phyloP scores from a whole-genome alignment of 2,888 invertebrate species.

The Tipula unca region DNA sequence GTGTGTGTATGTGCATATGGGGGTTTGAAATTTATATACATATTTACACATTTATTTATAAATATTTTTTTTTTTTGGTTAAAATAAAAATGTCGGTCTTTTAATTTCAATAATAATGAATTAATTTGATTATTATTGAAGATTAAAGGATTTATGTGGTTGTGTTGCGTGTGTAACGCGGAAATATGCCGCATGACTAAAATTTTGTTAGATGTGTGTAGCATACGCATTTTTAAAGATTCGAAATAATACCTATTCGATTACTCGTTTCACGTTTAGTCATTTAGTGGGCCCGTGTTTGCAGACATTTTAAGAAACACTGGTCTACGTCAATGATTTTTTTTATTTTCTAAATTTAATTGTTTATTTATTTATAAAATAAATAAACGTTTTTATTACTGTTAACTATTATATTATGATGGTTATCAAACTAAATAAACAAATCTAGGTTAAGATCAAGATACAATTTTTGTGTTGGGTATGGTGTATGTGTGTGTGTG shows the following conservation, averaged over 20 bases:
- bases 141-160: background rate
- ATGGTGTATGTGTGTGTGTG: background rate
- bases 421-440: background rate
- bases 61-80: background rate
- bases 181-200: background rate
- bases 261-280: background rate
- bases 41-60: background rate
- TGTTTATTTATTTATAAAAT: background rate
- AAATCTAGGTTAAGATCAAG: constrained; percentile 1
- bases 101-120: background rate
- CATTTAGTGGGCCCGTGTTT: background rate
- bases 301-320: background rate
- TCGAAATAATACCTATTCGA: no score
- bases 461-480: background rate
- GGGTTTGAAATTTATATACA: background rate
- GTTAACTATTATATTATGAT: background rate
- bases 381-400: background rate
- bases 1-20: background rate
- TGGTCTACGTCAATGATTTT: background rate
- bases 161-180: background rate
- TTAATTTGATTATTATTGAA: background rate
- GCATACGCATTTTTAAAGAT: background rate
- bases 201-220: background rate
- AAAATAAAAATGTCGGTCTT: background rate
- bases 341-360: no score